Conservation (phyloP, 2,797 vertebrate genomes). For the Sebastes trivittatus region DNA sequence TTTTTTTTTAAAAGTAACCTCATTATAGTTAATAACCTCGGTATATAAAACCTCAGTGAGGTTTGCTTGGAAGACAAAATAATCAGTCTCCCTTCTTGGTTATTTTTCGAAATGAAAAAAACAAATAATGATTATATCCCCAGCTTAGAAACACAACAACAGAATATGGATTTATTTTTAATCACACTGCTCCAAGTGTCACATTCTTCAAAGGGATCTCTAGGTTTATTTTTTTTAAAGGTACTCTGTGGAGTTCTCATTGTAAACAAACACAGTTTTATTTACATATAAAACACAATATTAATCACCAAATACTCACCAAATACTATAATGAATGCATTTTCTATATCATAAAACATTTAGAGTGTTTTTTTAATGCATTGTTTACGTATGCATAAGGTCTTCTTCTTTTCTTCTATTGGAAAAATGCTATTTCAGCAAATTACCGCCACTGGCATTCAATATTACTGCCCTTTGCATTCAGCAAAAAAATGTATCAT, state of each 20-base stretch:
- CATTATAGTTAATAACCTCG: not conserved
- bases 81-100: not conserved
- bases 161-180: constrained; percentile 47
- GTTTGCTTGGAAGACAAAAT: not conserved
- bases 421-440: not conserved
- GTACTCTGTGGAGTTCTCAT: constrained; percentile 23
- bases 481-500: not conserved
- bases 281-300: constrained; percentile 11
- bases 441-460: not conserved
- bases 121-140: constrained; percentile 18
- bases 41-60: not conserved
- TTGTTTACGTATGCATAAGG: not conserved
- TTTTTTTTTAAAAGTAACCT: not conserved
- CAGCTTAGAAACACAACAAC: constrained; percentile 11
- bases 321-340: constrained; percentile 3
- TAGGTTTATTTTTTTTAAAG: constrained; percentile 29
- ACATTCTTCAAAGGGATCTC: constrained; percentile 28
- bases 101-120: not conserved
- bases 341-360: not conserved
- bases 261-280: constrained; percentile 37
- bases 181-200: constrained; percentile 24
- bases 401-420: not conserved
- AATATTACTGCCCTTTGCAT: not conserved
- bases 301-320: constrained; percentile 18
- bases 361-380: not conserved